A percentile compares a stretch with the other conserved stretches of the same genome.
Conservation (phyloP, 1,140 invertebrate species). For the Zophobas atratus region DNA sequence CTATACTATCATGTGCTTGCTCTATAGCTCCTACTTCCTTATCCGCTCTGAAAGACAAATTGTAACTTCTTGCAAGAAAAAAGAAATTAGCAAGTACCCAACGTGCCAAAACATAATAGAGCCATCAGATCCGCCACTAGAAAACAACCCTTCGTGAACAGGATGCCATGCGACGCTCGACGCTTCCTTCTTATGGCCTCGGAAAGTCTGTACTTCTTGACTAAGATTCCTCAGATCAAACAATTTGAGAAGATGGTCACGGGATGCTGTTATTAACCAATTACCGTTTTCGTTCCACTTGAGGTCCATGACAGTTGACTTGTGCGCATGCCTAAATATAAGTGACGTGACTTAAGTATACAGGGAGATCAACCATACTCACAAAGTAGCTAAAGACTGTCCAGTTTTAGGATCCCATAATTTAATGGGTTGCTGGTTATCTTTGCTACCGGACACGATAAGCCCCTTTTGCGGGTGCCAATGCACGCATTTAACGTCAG, state of each 20-base stretch:
- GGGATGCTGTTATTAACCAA: slow-evolving; percentile 98
- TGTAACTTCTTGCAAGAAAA: background rate
- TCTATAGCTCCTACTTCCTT: slow-evolving; percentile 99
- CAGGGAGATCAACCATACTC: slow-evolving; percentile 62
- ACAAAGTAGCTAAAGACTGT: slow-evolving; percentile 86
- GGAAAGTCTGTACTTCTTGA: slow-evolving; percentile 95
- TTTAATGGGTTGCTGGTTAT: slow-evolving; percentile 99
- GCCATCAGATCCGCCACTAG: slow-evolving; percentile 97
- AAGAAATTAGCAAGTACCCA: slow-evolving; percentile 71
- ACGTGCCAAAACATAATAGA: slow-evolving; percentile 99
- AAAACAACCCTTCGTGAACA: slow-evolving; percentile 95
- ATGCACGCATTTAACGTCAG: slow-evolving; percentile 99
- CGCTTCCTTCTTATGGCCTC: slow-evolving; percentile 99
- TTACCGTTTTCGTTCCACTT: slow-evolving; percentile 99
- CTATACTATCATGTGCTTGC: slow-evolving; percentile 98
- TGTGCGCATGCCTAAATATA: slow-evolving; percentile 91
- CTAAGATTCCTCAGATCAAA: slow-evolving; percentile 97
- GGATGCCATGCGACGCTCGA: slow-evolving; percentile 99
- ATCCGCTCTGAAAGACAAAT: slow-evolving; percentile 81
- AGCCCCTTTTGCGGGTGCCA: slow-evolving; percentile 99
- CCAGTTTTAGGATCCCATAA: slow-evolving; percentile 99
- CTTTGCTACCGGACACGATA: slow-evolving; percentile 98
- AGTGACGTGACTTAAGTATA: slow-evolving; percentile 7
- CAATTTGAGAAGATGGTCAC: slow-evolving; percentile 98
- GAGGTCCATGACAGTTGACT: slow-evolving; percentile 99